Evolutionary conservation across 1,140 invertebrate species (phyloP).

Genomic region (Saccostrea glomerata): DNA sequence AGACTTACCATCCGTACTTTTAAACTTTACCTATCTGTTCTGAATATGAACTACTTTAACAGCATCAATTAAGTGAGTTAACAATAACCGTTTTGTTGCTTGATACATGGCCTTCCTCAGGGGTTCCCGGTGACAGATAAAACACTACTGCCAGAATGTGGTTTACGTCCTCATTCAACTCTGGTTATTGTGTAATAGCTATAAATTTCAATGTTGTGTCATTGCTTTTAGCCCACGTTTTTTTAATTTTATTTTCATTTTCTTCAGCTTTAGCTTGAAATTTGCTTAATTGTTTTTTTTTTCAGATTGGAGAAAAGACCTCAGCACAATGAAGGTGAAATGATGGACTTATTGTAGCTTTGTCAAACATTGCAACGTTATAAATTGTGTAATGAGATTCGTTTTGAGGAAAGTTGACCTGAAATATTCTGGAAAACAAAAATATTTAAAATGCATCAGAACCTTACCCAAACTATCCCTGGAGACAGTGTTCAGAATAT

Average conservation of each 20-base stretch:
- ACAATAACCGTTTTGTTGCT: no score
- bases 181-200: not conserved
- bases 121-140: not conserved
- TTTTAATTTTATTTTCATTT: not conserved
- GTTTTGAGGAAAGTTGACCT: not conserved
- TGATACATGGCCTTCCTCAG: no score
- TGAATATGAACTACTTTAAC: no score
- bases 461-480: not conserved
- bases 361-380: not conserved
- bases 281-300: not conserved
- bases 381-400: not conserved
- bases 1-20: no score
- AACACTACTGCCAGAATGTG: not conserved
- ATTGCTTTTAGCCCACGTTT: not conserved
- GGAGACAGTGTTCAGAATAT: not conserved
- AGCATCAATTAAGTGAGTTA: no score
- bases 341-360: not conserved
- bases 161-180: not conserved
- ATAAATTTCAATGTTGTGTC: not conserved
- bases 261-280: not conserved
- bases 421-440: not conserved
- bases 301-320: not conserved
- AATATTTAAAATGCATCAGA: conserved; percentile 5
- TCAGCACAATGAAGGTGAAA: not conserved
- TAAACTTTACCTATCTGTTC: no score